Evolutionary conservation across 2,113 vertebrate genomes (phyloP).

Genomic region (Sphaerodactylus townsendi): DNA sequence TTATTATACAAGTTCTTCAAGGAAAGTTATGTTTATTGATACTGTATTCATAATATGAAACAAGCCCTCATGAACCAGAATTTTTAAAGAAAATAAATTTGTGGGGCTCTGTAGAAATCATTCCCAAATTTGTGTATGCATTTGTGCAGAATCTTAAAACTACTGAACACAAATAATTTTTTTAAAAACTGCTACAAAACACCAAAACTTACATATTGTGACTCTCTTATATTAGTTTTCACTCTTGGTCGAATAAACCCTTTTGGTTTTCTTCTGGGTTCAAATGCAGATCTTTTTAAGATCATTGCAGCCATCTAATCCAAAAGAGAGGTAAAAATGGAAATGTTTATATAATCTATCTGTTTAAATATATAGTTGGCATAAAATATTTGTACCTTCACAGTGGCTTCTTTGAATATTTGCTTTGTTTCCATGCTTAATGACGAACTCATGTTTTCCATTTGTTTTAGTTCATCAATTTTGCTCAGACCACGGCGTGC

Average conservation of each 20-base stretch:
- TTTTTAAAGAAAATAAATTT: neutral
- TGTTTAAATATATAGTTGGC: neutral
- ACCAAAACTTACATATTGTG: constrained; percentile 76
- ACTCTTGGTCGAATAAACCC: constrained; percentile 65
- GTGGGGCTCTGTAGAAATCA: neutral
- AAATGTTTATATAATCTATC: neutral
- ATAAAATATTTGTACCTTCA: constrained; percentile 81
- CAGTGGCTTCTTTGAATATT: constrained; percentile 84
- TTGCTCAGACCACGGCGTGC: constrained; percentile 88
- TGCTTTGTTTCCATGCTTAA: constrained; percentile 69
- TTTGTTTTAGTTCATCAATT: constrained; percentile 83
- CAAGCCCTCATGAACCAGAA: neutral
- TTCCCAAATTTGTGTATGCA: neutral
- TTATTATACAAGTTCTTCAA: too few species aligned
- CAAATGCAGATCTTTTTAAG: constrained; percentile 88
- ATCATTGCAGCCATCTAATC: constrained; percentile 88
- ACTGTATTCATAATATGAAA: neutral
- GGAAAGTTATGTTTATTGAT: too few species aligned
- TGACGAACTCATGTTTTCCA: constrained; percentile 73
- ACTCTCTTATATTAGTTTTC: constrained; percentile 77
- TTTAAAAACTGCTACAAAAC: neutral
- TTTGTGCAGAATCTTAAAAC: neutral
- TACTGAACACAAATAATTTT: neutral
- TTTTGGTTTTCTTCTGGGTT: constrained; percentile 80
- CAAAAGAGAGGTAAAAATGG: constrained; percentile 20